Evolutionary conservation across 2,113 vertebrate species (phyloP).

Genomic region (Stegostoma tigrinum): DNA sequence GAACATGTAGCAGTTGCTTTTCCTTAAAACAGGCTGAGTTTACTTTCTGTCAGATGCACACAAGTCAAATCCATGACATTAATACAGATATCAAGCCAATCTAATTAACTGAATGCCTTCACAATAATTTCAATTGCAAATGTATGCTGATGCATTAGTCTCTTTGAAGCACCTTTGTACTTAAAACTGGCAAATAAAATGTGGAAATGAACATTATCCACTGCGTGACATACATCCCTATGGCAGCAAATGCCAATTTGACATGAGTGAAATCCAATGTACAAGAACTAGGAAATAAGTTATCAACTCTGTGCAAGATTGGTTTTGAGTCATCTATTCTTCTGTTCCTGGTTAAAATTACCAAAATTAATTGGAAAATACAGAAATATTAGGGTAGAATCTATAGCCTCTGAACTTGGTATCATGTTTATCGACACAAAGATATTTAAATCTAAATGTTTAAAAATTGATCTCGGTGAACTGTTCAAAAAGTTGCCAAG

Average conservation of each 20-base stretch:
- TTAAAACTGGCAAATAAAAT: background rate
- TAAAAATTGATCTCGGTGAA: too few species aligned
- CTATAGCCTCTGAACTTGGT: background rate
- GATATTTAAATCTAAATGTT: too few species aligned
- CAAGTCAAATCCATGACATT: constrained; percentile 5
- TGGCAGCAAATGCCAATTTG: too few species aligned
- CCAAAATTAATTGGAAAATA: background rate
- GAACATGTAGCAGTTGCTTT: background rate
- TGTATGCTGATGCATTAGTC: background rate
- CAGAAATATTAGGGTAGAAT: background rate
- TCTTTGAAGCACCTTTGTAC: background rate
- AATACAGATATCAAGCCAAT: background rate
- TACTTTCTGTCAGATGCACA: background rate
- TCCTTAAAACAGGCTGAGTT: background rate
- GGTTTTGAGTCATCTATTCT: background rate
- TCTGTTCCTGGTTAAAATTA: background rate
- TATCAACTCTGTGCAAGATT: background rate
- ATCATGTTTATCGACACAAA: background rate
- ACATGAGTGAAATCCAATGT: background rate
- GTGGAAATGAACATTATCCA: background rate
- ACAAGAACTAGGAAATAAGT: background rate
- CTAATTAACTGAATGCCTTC: background rate
- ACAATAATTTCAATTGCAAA: constrained; percentile 15
- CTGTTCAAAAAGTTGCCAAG: too few species aligned
- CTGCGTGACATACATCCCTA: background rate